Evolutionary conservation across 1,140 invertebrate genomes (phyloP), one percentile per base, ranked within the genome.

Genomic region (Bradynema listronoti): DNA sequence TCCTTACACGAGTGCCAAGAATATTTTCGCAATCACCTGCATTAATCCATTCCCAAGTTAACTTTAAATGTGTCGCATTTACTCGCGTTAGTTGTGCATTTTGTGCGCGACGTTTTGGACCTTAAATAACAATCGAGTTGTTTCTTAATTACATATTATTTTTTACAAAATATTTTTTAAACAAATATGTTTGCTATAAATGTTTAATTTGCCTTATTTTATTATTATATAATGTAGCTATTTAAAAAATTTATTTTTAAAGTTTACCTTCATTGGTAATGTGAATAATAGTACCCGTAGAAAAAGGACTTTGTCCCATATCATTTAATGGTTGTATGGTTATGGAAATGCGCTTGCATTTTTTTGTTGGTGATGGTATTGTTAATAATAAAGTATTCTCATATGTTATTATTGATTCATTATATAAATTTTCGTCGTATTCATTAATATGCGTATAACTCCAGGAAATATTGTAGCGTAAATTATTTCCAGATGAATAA

Each of bases 381-480:
- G 39, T 39, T 34, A 9, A 41, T 41, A 9, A 19, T 16, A 4
- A 57, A 55, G 30, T 57, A 25, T 24, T 29, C 29, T 57, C 27
- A 33, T 27, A 33, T 57, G 6, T 22, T 22, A 24, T 30, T 30
- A 51, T 29, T 5, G 29, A 7, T 51, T 14, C 4, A 6, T 39
- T 39, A 11, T 19, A 39, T 39, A 39, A 39, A 39, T 19, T 39
- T 39, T 19, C 19, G 11, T 19, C 7, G 2, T 16, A 25, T 22
- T 29, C 27, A 36, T 63, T 32, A n/a, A 14, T 45, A 39, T 47
- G 5, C 25, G n/a, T 4, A 33, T 49, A 25, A 16, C 16, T 45
- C 69, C 69, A 68, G 27, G 27, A 54, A 30, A 68, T 63, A 56
- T 68, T 68, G 39, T 68, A 68, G 4, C 69, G 59, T 19, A 68